phyloP scores from a whole-genome alignment of 2,113 vertebrate species.

The Myrmophylax atrothorax region DNA sequence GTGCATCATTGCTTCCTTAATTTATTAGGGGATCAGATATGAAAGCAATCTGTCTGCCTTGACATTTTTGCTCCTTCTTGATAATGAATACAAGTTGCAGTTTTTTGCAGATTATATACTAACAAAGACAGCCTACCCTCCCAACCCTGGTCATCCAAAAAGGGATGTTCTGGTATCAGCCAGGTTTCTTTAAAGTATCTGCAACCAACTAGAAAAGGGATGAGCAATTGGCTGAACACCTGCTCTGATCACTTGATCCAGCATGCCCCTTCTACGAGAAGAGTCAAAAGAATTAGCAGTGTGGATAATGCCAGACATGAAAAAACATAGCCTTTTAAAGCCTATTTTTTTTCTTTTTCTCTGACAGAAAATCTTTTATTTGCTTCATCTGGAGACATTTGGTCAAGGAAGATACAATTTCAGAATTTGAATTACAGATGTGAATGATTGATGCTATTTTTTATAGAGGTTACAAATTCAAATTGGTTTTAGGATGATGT shows the following conservation, averaged over 20 bases:
- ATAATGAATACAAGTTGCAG: not conserved
- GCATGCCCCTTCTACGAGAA: not conserved
- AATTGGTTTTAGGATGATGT: not conserved
- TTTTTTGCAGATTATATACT: not conserved
- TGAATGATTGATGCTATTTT: not conserved
- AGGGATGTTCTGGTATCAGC: not conserved
- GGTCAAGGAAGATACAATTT: not conserved
- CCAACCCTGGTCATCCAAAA: not conserved
- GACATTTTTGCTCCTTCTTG: not conserved
- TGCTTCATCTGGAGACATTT: not conserved
- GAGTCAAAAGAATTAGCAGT: not conserved
- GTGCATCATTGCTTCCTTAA: not conserved
- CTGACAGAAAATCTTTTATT: not conserved
- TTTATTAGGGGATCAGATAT: not conserved
- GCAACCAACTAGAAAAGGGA: not conserved
- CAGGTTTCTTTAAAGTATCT: not conserved
- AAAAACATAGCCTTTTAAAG: not conserved
- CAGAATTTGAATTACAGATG: not conserved
- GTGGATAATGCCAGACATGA: not conserved
- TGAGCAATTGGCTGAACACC: not conserved
- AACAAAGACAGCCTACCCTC: not conserved
- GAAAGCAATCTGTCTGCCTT: not conserved
- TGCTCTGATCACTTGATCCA: not conserved
- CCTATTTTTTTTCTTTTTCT: not conserved
- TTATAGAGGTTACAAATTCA: not conserved